Evolutionary conservation across 2,797 vertebrate species (phyloP), one percentile per base, ranked within the genome.

Genomic region (Peromyscus attwateri): DNA sequence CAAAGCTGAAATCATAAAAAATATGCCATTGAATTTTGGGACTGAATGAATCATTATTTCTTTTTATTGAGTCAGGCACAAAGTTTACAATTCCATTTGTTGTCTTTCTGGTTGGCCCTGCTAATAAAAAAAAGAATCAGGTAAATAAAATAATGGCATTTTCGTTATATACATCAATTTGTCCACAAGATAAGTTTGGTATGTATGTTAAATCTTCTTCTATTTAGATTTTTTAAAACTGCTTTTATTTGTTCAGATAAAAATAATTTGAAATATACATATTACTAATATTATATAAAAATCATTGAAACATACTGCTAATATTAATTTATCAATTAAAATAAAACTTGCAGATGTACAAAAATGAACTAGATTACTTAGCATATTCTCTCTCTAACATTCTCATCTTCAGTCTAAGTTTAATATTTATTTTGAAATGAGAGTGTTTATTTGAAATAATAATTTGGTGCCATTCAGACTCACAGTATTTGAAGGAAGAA

Each of bases 1-100:
- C 31, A 79, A 55, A 94, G 21, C 12, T 23, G 81, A 79, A 91
- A 92, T 52, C 87, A 88, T 89, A 95, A 93, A 93, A 95, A 90
- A 87, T 83, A 90, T 89, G 40, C 27, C 27, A 37, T 55, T 89
- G 76, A 88, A 94, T 89, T 82, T 77, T 85, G 88, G 55, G 4
- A 95, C 17, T 13, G 91, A 92, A 89, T 37, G 62, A 70, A 87
- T 37, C 66, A 96, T 83, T 92, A 76, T 76, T 92, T 95, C 82
- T 92, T 43, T 62, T 89, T 34, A 93, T 55, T 85, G 66, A 90
- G 34, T 88, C 31, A 92, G 34, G 40, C 76, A 87, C n/a, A 52
- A 90, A 85, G 16, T 88, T 96, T 87, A 55, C n/a, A 92, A 80
- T 91, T 95, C 16, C 57, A 34, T 55, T 95, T 94, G 49, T 21